A percentile compares a stretch with the other conserved stretches of the same genome.
Conservation (phyloP, 1,140 invertebrate species). For the Cydia amplana region DNA sequence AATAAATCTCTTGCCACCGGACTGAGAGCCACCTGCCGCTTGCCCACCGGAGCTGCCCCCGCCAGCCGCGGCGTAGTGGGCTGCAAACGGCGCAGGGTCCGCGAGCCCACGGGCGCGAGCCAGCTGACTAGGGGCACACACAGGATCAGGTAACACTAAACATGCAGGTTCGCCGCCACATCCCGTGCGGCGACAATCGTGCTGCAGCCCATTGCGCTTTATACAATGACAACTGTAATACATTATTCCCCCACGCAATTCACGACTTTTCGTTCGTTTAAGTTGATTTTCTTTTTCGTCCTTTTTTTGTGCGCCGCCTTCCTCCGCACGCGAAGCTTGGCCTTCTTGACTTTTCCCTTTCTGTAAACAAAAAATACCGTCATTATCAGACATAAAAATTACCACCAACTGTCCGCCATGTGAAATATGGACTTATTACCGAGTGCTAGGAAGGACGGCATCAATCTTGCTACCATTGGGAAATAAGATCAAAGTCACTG, state of each 20-base stretch:
- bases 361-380: slow-evolving; percentile 47
- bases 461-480: slow-evolving; percentile 62
- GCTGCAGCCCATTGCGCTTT: slow-evolving; percentile 87
- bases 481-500: slow-evolving; percentile 71
- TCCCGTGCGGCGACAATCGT: slow-evolving; percentile 84
- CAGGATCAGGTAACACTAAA: slow-evolving; percentile 83
- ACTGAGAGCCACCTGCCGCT: slow-evolving; percentile 39
- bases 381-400: slow-evolving; percentile 15
- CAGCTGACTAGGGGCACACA: slow-evolving; percentile 82
- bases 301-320: slow-evolving; percentile 64
- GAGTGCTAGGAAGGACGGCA: slow-evolving; percentile 43
- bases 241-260: slow-evolving; percentile 83
- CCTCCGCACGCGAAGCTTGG: slow-evolving; percentile 50
- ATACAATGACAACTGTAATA: slow-evolving; percentile 86
- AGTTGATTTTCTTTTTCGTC: slow-evolving; percentile 69
- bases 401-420: slow-evolving; percentile 53
- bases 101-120: slow-evolving; percentile 68
- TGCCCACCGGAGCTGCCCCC: slow-evolving; percentile 41
- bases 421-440: slow-evolving; percentile 53
- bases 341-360: slow-evolving; percentile 48
- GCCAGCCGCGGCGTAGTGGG: slow-evolving; percentile 50
- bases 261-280: slow-evolving; percentile 81
- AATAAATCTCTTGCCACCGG: slow-evolving; percentile 63
- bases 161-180: slow-evolving; percentile 85
- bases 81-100: slow-evolving; percentile 59